These are phyloP conservation scores for Hippocampus comes DNA, from an alignment of 2,113 vertebrate genomes.

Conservation along the genomic window DNA sequence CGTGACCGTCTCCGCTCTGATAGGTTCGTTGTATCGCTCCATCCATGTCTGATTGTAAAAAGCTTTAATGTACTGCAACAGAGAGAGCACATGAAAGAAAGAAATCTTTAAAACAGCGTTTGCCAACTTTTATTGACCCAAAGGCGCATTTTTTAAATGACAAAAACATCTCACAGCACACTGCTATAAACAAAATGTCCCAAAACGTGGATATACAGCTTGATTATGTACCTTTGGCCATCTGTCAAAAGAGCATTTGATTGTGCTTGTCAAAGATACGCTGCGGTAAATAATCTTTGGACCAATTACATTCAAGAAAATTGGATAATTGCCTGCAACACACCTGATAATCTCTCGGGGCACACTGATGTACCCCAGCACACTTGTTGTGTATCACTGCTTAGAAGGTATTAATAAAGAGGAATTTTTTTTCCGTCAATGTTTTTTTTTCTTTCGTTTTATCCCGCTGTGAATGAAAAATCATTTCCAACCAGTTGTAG, in stretches of 20 bases:
- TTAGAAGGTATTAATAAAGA: too few species aligned
- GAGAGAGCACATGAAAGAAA: conserved; percentile 4
- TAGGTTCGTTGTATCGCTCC: conserved; percentile 66
- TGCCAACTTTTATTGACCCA: neutral
- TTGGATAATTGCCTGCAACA: too few species aligned
- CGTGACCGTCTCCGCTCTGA: conserved; percentile 68
- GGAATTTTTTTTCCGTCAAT: neutral
- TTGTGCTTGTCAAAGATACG: neutral
- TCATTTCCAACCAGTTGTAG: too few species aligned
- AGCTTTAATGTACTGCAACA: conserved; percentile 81
- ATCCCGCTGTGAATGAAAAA: neutral
- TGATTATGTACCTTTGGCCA: too few species aligned
- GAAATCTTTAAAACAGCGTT: neutral
- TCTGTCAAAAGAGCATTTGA: neutral
- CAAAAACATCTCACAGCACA: neutral
- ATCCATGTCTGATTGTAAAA: conserved; percentile 90
- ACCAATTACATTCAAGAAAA: too few species aligned
- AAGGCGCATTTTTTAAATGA: neutral
- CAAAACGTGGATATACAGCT: neutral
- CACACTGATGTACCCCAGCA: too few species aligned
- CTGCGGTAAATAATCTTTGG: too few species aligned
- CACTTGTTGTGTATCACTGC: neutral
- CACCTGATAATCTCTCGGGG: too few species aligned
- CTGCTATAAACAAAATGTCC: neutral
- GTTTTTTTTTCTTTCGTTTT: neutral